Percentiles rank a stretch among this genome's conserved stretches.
These are phyloP conservation scores for Megaptera novaeangliae DNA, from an alignment of 2,113 vertebrate species.

Conservation along the genomic window DNA sequence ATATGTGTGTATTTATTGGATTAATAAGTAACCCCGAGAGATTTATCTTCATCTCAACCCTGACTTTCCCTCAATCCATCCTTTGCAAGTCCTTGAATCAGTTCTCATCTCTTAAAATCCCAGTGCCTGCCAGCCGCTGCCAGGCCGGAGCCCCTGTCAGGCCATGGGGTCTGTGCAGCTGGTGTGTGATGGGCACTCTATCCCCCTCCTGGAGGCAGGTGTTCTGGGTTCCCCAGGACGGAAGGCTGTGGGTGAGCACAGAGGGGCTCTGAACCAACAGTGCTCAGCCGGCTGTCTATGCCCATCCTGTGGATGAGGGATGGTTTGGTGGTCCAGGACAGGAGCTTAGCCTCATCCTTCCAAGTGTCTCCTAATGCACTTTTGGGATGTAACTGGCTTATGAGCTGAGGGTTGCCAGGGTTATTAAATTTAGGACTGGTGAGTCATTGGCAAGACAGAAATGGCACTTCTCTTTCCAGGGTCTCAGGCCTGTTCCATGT, in stretches of 20 bases:
- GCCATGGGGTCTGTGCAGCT: not conserved
- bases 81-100: not conserved
- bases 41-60: not conserved
- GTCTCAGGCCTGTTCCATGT: not conserved
- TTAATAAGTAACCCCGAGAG: not conserved
- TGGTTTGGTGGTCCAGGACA: too few relatives aligned
- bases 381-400: not conserved
- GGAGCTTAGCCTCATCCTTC: not conserved
- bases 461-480: not conserved
- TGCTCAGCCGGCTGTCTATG: accelerated
- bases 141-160: not conserved
- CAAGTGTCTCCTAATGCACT: not conserved
- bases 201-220: not conserved
- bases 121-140: not conserved
- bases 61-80: not conserved
- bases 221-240: not conserved
- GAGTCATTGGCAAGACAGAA: not conserved
- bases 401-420: not conserved
- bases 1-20: not conserved
- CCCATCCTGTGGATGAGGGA: not conserved
- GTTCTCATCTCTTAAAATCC: not conserved
- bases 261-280: not conserved
- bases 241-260: not conserved
- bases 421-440: not conserved
- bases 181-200: accelerated